Conservation (phyloP, 2,113 vertebrate species). For the Amazona vittata region DNA sequence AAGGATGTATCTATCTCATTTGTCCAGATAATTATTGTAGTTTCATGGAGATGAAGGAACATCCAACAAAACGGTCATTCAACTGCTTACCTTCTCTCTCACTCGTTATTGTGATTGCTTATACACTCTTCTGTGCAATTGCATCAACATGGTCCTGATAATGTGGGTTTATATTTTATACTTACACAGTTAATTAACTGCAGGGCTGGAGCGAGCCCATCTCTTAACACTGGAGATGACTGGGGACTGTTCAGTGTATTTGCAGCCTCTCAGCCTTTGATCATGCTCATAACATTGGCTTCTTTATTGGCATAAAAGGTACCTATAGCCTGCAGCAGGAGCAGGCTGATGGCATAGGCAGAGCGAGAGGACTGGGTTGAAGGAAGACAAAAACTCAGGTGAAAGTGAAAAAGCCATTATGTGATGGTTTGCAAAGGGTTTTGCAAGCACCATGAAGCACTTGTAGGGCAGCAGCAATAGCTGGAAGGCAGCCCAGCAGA, state of each 20-base stretch:
- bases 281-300: rapidly evolving
- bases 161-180: neutral
- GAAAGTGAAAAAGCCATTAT: neutral
- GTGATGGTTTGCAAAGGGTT: neutral
- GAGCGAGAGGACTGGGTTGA: neutral
- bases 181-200: neutral
- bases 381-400: neutral
- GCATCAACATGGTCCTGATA: neutral
- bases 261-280: neutral
- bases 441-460: neutral
- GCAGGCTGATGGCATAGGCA: neutral
- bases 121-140: neutral
- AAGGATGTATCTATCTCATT: neutral
- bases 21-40: neutral
- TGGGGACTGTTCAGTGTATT: neutral
- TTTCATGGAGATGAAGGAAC: neutral
- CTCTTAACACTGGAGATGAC: neutral
- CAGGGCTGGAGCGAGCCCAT: neutral
- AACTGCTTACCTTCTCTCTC: neutral
- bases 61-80: neutral
- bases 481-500: neutral
- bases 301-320: neutral
- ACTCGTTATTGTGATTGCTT: neutral
- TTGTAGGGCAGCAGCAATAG: neutral
- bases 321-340: rapidly evolving